phyloP scores from a whole-genome alignment of 2,797 vertebrate genomes.

The Erethizon dorsatum region DNA sequence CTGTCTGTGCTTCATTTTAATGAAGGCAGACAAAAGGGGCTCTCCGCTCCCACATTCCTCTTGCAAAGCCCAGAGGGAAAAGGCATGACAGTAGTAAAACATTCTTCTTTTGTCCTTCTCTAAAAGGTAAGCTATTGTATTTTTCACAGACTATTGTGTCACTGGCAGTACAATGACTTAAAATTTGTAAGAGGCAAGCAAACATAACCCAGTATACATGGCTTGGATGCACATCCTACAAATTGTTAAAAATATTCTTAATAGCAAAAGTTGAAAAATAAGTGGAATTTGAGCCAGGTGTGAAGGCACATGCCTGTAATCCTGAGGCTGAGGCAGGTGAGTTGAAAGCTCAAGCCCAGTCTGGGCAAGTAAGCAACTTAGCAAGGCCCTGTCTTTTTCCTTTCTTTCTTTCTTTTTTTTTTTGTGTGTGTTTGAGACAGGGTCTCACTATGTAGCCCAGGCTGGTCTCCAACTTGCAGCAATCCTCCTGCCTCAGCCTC shows the following conservation, averaged over 20 bases:
- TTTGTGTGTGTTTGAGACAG: not conserved
- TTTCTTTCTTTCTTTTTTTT: not conserved
- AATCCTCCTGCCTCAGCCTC: not conserved
- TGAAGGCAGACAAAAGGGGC: slow-evolving; percentile 70
- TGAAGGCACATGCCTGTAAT: not conserved
- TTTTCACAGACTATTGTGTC: slow-evolving; percentile 36
- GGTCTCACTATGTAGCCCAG: not conserved
- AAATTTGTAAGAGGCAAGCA: not conserved
- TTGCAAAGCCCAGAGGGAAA: slow-evolving; percentile 21
- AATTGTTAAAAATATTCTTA: not conserved
- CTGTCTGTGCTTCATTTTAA: slow-evolving; percentile 47
- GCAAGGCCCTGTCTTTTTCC: not conserved
- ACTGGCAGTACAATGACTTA: not conserved
- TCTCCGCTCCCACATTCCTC: slow-evolving; percentile 62
- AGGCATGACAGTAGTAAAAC: not conserved
- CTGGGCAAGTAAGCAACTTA: not conserved
- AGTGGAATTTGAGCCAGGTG: not conserved
- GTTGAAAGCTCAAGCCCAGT: not conserved
- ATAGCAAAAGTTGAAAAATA: slow-evolving; percentile 5
- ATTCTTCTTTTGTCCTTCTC: slow-evolving; percentile 13
- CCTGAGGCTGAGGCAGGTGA: not conserved
- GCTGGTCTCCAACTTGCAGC: not conserved
- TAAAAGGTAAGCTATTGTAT: not conserved
- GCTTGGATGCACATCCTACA: not conserved
- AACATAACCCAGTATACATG: not conserved